Evolutionary conservation across 2,888 invertebrate species (phyloP).

Genomic region (Imbricaverruca yamaguchii): DNA sequence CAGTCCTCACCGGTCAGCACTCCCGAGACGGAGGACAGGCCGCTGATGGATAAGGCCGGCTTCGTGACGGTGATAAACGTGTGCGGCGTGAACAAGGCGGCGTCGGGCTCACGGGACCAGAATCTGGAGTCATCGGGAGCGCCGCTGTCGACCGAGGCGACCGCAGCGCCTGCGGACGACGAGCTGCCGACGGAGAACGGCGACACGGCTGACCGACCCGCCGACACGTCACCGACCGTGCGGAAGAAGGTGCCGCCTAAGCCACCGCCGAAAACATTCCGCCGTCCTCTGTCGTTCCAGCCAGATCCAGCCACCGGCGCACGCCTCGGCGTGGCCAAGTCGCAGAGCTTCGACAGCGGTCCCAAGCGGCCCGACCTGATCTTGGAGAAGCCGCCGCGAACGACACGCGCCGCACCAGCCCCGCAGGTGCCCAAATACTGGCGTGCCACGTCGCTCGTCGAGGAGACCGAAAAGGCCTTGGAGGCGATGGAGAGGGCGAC

Average conservation of each 20-base stretch:
- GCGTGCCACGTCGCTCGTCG: neutral
- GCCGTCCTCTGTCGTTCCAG: slow-evolving; percentile 33
- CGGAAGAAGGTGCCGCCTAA: slow-evolving; percentile 41
- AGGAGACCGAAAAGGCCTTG: neutral
- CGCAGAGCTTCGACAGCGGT: slow-evolving; percentile 4
- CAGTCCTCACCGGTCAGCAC: slow-evolving; percentile 26
- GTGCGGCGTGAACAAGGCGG: slow-evolving; percentile 25
- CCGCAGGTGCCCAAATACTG: slow-evolving; percentile 11
- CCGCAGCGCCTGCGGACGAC: slow-evolving; percentile 40
- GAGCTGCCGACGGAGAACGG: neutral
- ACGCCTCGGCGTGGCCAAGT: neutral
- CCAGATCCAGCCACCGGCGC: neutral
- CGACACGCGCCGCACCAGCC: neutral
- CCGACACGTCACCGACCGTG: neutral
- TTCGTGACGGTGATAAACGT: slow-evolving; percentile 35
- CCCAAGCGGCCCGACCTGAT: neutral
- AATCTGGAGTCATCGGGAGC: neutral
- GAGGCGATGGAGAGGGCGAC: slow-evolving; percentile 25
- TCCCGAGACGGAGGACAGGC: slow-evolving; percentile 25
- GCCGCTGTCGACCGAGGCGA: slow-evolving; percentile 41
- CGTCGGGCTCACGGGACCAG: neutral
- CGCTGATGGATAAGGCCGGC: slow-evolving; percentile 28
- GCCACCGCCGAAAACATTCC: slow-evolving; percentile 42
- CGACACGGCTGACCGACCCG: neutral
- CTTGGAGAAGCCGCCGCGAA: neutral